Evolutionary conservation across 2,797 vertebrate genomes (phyloP).

Genomic region (Myotis vivesi): DNA sequence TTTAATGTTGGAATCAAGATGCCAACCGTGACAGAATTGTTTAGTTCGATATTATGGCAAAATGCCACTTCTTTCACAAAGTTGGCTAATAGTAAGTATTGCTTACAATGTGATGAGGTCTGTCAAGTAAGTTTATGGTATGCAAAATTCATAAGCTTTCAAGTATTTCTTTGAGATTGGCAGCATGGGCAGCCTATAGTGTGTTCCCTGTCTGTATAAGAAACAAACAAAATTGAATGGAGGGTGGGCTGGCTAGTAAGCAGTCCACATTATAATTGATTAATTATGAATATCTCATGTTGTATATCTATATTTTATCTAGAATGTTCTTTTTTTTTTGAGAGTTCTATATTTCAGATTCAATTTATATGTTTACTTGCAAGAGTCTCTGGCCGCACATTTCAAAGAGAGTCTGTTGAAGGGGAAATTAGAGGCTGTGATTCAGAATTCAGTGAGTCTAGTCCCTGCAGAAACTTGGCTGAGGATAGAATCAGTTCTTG

Average conservation of each 20-base stretch:
- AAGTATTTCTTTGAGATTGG: slow-evolving; percentile 55
- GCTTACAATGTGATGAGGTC: slow-evolving; percentile 69
- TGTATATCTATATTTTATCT: slow-evolving; percentile 21
- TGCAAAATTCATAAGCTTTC: slow-evolving; percentile 19
- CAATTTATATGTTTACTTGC: slow-evolving; percentile 74
- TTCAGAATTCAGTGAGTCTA: slow-evolving; percentile 82
- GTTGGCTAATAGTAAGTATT: slow-evolving; percentile 78
- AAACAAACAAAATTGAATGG: background rate
- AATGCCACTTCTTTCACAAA: slow-evolving; percentile 76
- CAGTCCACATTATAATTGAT: background rate
- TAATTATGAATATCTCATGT: slow-evolving; percentile 23
- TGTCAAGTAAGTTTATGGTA: slow-evolving; percentile 73
- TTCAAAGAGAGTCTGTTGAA: slow-evolving; percentile 76
- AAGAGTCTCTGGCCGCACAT: slow-evolving; percentile 69
- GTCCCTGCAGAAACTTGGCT: slow-evolving; percentile 86
- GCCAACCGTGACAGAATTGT: slow-evolving; percentile 77
- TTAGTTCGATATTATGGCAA: slow-evolving; percentile 78
- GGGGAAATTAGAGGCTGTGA: slow-evolving; percentile 77
- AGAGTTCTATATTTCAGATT: slow-evolving; percentile 51
- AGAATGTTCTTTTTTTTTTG: slow-evolving; percentile 54
- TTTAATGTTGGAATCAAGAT: slow-evolving; percentile 81
- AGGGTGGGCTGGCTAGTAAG: background rate
- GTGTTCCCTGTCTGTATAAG: slow-evolving; percentile 1
- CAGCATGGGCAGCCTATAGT: background rate
- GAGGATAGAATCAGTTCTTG: slow-evolving; percentile 77